Evolutionary conservation across 2,113 vertebrate species (phyloP), one percentile per base, ranked within the genome.

Genomic region (Takifugu bimaculatus): DNA sequence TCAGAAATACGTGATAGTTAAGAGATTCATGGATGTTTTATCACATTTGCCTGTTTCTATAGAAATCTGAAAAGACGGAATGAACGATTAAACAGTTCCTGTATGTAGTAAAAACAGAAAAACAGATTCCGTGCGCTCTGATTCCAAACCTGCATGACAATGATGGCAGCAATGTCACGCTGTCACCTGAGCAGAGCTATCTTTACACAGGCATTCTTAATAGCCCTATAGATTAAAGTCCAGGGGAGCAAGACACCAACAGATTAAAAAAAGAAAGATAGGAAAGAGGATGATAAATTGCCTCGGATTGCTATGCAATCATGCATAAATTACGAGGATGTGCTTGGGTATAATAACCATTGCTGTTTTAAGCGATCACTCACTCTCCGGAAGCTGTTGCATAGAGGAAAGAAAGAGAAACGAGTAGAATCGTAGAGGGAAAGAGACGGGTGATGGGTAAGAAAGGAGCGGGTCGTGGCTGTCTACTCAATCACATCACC

Each of bases 231-330:
- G 83, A 91, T 92, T 91, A 90, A 90, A 90, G 81, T 88, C 80
- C 81, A 83, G 85, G 84, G 82, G 84, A 89, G 87, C 82, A 84
- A 85, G 88, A 88, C 85, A 78, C 82, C 81, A 77, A 83, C 81
- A 88, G 87, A 91, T 91, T 92, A 90, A 90, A 91, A 89, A 88
- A 80, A 85, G 83, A 86, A 87, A 83, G 86, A 84, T 86, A 86
- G 88, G 86, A 84, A 88, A 80, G 82, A 75, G 81, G 74, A 88
- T 89, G 88, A 92, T 87, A 78, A 88, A 91, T 90, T 65, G 80
- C 84, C 70, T 70, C 62, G 78, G 83, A 91, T 85, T 85, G 87
- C 86, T 20, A 76, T 67, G 85, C 82, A 90, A 91, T 91, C 89
- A 87, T 80, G 87, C 88, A 91, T 91, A 90, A 90, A 91, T 91